Evolutionary conservation across 2,888 invertebrate species (phyloP).

Genomic region (Baccha elongata): DNA sequence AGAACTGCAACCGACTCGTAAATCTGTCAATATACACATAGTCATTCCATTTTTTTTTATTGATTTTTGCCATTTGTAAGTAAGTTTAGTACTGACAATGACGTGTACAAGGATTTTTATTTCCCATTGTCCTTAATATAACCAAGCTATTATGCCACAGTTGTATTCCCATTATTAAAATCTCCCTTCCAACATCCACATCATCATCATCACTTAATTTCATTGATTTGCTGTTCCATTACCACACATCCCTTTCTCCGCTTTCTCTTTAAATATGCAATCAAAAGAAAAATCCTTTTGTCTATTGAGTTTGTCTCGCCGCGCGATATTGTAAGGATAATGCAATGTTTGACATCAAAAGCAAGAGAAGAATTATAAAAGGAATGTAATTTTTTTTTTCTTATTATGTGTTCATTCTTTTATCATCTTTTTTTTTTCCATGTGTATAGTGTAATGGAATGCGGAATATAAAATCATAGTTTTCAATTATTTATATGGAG

Average conservation of each 20-base stretch:
- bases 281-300: slow-evolving; percentile 57
- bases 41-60: slow-evolving; percentile 51
- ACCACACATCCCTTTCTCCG: slow-evolving; percentile 13
- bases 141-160: slow-evolving; percentile 51
- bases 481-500: slow-evolving; percentile 72
- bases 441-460: slow-evolving; percentile 46
- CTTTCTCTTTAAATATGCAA: slow-evolving; percentile 43
- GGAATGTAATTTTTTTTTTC: not conserved
- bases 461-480: slow-evolving; percentile 67
- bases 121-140: slow-evolving; percentile 37
- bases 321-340: slow-evolving; percentile 55
- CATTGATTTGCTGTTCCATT: slow-evolving; percentile 53
- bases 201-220: slow-evolving; percentile 16
- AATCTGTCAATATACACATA: slow-evolving; percentile 66
- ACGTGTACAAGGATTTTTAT: slow-evolving; percentile 18
- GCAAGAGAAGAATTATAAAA: slow-evolving; percentile 30
- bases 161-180: slow-evolving; percentile 63
- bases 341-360: slow-evolving; percentile 37
- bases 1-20: slow-evolving; percentile 60
- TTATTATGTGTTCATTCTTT: not conserved
- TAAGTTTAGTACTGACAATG: slow-evolving; percentile 48
- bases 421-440: too few species aligned
- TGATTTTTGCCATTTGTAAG: slow-evolving; percentile 46
- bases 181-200: not conserved
- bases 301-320: slow-evolving; percentile 51